Percentiles rank a stretch among this genome's conserved stretches.
phyloP scores from a whole-genome alignment of 2,888 invertebrate species.

The Nezara viridula region DNA sequence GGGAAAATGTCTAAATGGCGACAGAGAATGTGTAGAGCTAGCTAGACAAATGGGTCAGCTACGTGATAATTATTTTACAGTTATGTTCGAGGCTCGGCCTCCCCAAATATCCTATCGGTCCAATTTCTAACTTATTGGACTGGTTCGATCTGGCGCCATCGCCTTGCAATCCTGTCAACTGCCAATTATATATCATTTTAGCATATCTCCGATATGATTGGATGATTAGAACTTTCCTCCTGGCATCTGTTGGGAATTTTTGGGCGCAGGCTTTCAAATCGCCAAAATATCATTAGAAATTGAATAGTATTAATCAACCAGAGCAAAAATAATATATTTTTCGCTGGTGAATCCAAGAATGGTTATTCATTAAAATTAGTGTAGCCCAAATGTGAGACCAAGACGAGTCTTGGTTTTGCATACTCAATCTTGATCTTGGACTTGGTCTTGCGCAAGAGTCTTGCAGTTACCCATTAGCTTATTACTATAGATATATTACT shows the following conservation, averaged over 20 bases:
- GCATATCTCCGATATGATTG: not conserved
- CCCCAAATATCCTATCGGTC: conserved; percentile 30
- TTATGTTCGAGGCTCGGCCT: conserved; percentile 14
- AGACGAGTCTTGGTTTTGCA: too few species aligned
- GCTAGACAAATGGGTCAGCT: conserved; percentile 56
- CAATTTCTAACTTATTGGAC: not conserved
- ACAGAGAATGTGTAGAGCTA: conserved; percentile 46
- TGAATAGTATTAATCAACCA: not conserved
- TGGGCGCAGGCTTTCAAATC: not conserved
- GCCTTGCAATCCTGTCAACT: conserved; percentile 31
- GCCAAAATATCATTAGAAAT: not conserved
- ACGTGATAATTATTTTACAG: conserved; percentile 57
- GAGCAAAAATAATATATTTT: not conserved
- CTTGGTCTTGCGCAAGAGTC: too few species aligned
- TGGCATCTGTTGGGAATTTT: not conserved
- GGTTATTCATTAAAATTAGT: not conserved
- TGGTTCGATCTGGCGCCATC: not conserved
- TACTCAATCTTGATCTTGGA: too few species aligned
- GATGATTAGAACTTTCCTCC: not conserved
- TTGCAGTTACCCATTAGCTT: too few species aligned
- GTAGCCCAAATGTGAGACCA: too few species aligned
- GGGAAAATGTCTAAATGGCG: not conserved
- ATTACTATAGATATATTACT: too few species aligned
- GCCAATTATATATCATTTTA: not conserved
- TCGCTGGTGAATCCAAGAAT: not conserved